phyloP scores from a whole-genome alignment of 2,113 vertebrate species.

The Marmota monax region DNA sequence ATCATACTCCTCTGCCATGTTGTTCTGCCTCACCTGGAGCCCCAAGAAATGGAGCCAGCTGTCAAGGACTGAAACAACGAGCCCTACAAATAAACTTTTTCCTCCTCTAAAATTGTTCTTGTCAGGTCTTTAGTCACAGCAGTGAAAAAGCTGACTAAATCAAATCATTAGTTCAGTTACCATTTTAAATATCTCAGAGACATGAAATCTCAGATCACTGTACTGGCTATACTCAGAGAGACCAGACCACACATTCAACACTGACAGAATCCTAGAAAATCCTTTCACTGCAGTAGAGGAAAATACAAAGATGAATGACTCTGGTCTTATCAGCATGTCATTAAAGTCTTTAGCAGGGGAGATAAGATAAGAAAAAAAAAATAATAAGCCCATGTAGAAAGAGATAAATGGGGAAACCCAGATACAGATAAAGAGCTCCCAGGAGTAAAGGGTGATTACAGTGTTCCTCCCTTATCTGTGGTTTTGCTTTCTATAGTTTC shows the following conservation, averaged over 20 bases:
- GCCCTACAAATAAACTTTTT: no score
- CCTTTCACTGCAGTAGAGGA: background rate
- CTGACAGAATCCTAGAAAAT: background rate
- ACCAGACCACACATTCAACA: background rate
- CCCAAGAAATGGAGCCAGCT: no score
- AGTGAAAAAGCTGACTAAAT: no score
- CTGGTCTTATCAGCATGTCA: background rate
- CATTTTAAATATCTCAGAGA: background rate
- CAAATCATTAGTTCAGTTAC: background rate
- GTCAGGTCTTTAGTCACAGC: no score
- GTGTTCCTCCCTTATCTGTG: no score
- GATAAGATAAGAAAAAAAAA: background rate
- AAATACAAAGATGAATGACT: background rate
- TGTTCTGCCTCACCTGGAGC: no score
- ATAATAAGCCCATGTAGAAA: background rate
- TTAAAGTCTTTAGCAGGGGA: background rate
- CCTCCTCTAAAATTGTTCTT: no score
- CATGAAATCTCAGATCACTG: background rate
- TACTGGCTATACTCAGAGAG: background rate
- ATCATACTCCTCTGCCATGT: no score
- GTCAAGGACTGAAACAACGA: no score
- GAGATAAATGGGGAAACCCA: slow-evolving; percentile 25
- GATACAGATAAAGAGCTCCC: background rate
- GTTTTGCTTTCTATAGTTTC: no score
- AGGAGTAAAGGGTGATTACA: background rate